Conservation (phyloP, 2,888 invertebrate species). For the Melinaea menophilus region DNA sequence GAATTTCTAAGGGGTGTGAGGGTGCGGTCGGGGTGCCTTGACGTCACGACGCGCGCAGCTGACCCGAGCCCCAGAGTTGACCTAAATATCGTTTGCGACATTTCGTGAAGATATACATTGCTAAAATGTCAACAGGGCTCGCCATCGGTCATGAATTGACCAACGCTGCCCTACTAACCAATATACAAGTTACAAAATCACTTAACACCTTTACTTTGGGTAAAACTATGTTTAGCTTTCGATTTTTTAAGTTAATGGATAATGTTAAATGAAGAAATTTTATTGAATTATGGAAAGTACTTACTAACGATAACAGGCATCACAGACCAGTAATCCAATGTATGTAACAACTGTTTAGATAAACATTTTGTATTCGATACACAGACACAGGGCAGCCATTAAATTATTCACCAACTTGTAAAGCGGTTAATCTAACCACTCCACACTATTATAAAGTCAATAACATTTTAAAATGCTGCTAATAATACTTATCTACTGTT, state of each 20-base stretch:
- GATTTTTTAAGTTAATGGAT: background rate
- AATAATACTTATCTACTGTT: conserved; percentile 31
- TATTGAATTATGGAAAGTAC: conserved; percentile 31
- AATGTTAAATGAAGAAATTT: background rate
- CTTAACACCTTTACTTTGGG: background rate
- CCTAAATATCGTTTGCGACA: conserved; percentile 67
- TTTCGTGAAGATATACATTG: conserved; percentile 31
- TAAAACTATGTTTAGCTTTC: background rate
- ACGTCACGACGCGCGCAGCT: conserved; percentile 70
- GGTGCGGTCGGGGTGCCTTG: conserved; percentile 53
- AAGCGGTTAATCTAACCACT: conserved; percentile 47
- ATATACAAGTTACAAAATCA: conserved; percentile 11
- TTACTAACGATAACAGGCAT: conserved; percentile 57
- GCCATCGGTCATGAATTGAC: conserved; percentile 51
- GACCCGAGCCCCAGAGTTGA: conserved; percentile 52
- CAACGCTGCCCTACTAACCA: conserved; percentile 49
- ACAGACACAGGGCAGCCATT: conserved; percentile 58
- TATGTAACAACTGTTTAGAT: conserved; percentile 46
- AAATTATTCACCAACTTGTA: conserved; percentile 51
- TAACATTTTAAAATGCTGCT: conserved; percentile 14
- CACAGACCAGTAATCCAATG: conserved; percentile 48
- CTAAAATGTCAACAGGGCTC: conserved; percentile 66
- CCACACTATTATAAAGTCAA: conserved; percentile 20
- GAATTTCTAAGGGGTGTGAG: conserved; percentile 53
- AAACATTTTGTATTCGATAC: conserved; percentile 54